Evolutionary conservation across 2,888 invertebrate genomes (phyloP).

Genomic region (Hecatera dysodea): DNA sequence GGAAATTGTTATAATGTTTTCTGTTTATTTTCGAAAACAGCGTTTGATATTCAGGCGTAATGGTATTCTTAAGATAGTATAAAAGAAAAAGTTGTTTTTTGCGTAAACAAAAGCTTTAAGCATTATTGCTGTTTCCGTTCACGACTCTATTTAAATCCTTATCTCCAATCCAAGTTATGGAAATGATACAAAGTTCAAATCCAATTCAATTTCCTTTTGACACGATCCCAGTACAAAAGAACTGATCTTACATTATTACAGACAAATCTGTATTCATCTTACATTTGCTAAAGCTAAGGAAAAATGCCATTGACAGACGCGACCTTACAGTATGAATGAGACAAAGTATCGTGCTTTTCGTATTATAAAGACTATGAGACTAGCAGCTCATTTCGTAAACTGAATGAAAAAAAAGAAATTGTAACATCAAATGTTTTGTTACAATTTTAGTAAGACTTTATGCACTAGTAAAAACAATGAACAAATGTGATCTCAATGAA

Average conservation of each 20-base stretch:
- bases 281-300: constrained; percentile 33
- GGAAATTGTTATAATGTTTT: constrained; percentile 18
- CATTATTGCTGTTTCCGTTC: background rate
- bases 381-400: background rate
- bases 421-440: background rate
- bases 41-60: background rate
- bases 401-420: background rate
- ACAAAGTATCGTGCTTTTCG: background rate
- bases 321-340: constrained; percentile 36
- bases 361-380: background rate
- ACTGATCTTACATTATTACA: constrained; percentile 32
- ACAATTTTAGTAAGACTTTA: background rate
- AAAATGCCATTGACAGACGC: constrained; percentile 39
- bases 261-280: constrained; percentile 57
- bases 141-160: background rate
- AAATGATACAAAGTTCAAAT: background rate
- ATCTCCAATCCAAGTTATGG: background rate
- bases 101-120: background rate
- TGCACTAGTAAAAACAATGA: too few species aligned
- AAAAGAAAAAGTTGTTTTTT: background rate
- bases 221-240: constrained; percentile 13
- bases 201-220: constrained; percentile 21
- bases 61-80: background rate
- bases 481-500: too few species aligned
- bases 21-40: constrained; percentile 20